phyloP scores from a whole-genome alignment of 2,113 vertebrate genomes.

The Sarotherodon lohbergeri region DNA sequence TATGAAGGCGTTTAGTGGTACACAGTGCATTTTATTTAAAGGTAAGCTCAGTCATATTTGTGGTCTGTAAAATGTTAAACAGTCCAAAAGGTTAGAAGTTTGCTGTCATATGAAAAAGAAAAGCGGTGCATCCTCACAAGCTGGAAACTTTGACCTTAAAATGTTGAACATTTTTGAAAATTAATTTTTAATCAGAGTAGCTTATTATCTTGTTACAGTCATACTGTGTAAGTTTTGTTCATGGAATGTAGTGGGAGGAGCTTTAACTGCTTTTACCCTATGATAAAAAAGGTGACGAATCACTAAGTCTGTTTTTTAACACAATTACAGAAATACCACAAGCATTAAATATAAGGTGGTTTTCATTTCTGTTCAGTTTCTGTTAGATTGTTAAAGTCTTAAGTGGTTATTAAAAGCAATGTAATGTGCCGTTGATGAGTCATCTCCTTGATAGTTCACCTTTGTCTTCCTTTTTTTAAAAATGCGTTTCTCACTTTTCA shows the following conservation, averaged over 20 bases:
- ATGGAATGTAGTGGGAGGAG: not conserved
- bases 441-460: not conserved
- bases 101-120: not conserved
- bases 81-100: not conserved
- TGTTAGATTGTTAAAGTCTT: not conserved
- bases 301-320: not conserved
- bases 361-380: not conserved
- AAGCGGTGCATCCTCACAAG: not conserved
- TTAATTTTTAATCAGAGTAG: not conserved
- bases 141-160: not conserved
- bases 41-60: not conserved
- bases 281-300: not conserved
- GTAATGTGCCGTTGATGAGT: not conserved
- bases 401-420: not conserved
- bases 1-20: not conserved
- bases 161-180: not conserved
- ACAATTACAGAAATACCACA: not conserved
- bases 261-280: not conserved
- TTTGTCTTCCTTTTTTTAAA: not conserved
- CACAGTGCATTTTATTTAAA: not conserved
- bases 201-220: not conserved
- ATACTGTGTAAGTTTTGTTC: not conserved
- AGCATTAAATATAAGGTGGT: not conserved
- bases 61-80: not conserved
- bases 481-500: not conserved